Evolutionary conservation across 37 sponge, comb jelly and placozoan genomes (phyloP).

Genomic region (Dysidea cf. avara): DNA sequence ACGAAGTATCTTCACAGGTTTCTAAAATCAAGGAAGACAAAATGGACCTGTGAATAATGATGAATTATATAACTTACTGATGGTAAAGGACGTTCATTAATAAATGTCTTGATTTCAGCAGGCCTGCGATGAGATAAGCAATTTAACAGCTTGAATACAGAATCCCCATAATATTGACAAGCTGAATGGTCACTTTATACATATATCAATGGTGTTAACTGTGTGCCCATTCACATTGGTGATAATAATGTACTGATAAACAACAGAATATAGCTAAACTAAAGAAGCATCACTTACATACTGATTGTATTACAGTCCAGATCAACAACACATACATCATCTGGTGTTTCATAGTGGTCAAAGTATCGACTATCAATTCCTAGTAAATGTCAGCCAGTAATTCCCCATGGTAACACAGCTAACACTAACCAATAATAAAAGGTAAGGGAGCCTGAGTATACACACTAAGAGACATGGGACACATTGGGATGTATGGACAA

Average conservation of each 20-base stretch:
- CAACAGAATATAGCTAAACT: no score
- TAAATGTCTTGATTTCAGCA: conserved; percentile 31
- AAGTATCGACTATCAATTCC: conserved; percentile 86
- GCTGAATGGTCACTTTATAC: no score
- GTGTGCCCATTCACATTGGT: no score
- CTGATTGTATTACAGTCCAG: conserved; percentile 66
- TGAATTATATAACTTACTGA: not conserved
- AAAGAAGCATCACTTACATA: conserved; percentile 55
- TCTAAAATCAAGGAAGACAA: not conserved
- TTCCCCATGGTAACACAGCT: not conserved
- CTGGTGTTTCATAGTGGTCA: conserved; percentile 56
- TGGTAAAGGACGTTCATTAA: conserved; percentile 32
- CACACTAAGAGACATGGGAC: conserved; percentile 73
- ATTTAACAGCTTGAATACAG: not conserved
- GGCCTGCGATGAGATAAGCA: conserved; percentile 20
- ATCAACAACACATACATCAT: conserved; percentile 75
- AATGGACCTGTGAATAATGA: not conserved
- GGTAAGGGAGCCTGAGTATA: conserved; percentile 87
- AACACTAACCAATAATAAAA: conserved; percentile 79
- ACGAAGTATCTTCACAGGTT: conserved; percentile 22
- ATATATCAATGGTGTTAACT: no score
- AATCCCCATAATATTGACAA: not conserved
- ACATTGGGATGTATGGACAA: conserved; percentile 91
- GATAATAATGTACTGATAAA: no score
- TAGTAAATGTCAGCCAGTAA: conserved; percentile 7